Base-by-base conservation (phyloP, 2,888 invertebrate species). In the Melangyna quadrimaculata region DNA sequence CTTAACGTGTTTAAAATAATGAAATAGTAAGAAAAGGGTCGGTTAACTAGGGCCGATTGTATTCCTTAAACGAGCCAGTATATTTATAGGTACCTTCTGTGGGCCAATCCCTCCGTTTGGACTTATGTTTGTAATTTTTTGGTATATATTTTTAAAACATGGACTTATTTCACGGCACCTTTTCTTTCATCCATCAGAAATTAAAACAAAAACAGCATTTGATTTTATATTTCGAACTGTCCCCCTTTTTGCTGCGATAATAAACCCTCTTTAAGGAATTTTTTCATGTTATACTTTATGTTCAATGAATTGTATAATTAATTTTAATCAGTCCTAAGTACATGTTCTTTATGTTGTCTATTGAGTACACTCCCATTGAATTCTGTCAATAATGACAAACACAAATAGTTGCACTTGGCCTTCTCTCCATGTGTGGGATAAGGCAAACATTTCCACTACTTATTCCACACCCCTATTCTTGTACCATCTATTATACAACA, bases 321-420 rank as follows among this genome's bases (percentile, higher is more conserved):
- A 75, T 75, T 74, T 43, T 55, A 77, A 77, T 77, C 63, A 65
- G 35, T 27, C 40, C 19, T 77, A 77, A 77, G 51, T 57, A 72
- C 65, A 27, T 71, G 59, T 37, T 22, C 19, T 27, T 14, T 17
- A 57, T 40, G 63, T 65, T 75, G 63, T 59, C 61, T 67, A 2
- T 17, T n/a, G 53, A 57, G 19, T 19, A 2, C 6, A 53, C 24
- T 27, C 53, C 32, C 2, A 17, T 55, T n/a, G 40, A 14, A 24
- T 40, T 40, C 40, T 17, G 27, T 45, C 17, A 59, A 48, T 63
- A 71, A 55, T 65, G 37, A n/a, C 55, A 57, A 40, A 8, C n/a
- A 48, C 57, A 65, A 22, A 53, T 45, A 37, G 65, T 40, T 65
- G 48, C 71, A 43, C 40, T 71, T 55, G 57, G 17, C 19, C 37